Conservation (phyloP, 2,797 vertebrate genomes). For the Melanotaenia trifasciata region DNA sequence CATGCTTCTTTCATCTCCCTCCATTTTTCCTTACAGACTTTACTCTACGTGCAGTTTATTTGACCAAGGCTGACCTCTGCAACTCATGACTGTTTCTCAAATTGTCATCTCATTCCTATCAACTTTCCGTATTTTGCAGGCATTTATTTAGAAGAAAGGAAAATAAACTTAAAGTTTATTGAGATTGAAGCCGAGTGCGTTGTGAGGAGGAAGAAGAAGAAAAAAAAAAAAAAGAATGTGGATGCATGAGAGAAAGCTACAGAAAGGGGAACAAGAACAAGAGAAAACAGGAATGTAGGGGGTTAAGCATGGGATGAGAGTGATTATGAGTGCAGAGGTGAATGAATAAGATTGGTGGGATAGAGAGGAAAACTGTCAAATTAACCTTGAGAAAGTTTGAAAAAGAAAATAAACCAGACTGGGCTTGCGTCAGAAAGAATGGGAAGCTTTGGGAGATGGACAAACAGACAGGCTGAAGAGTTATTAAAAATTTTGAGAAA, state of each 20-base stretch:
- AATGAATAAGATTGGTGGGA: constrained; percentile 64
- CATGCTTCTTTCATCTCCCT: constrained; percentile 13
- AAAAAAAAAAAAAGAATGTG: constrained; percentile 32
- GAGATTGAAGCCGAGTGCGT: constrained; percentile 42
- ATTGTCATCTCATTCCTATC: constrained; percentile 57
- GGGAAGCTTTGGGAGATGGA: constrained; percentile 46
- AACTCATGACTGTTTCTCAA: constrained; percentile 65
- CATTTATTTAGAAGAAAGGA: constrained; percentile 76
- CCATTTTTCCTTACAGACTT: constrained; percentile 20
- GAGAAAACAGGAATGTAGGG: constrained; percentile 61
- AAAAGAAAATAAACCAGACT: constrained; percentile 74
- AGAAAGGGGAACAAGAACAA: constrained; percentile 48
- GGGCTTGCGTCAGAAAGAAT: constrained; percentile 60
- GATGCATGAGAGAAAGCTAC: constrained; percentile 40
- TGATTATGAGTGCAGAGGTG: constrained; percentile 67
- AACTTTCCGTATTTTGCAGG: constrained; percentile 52
- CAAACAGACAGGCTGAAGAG: constrained; percentile 41
- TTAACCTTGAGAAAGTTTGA: constrained; percentile 74
- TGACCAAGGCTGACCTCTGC: constrained; percentile 42
- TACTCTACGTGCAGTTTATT: constrained; percentile 59
- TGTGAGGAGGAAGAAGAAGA: neutral
- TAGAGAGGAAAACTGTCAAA: constrained; percentile 67
- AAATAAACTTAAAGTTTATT: constrained; percentile 76
- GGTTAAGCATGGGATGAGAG: constrained; percentile 64
- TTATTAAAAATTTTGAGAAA: constrained; percentile 50